Evolutionary conservation across 2,113 vertebrate species (phyloP), one percentile per base, ranked within the genome.

Genomic region (Eurystomus gularis): DNA sequence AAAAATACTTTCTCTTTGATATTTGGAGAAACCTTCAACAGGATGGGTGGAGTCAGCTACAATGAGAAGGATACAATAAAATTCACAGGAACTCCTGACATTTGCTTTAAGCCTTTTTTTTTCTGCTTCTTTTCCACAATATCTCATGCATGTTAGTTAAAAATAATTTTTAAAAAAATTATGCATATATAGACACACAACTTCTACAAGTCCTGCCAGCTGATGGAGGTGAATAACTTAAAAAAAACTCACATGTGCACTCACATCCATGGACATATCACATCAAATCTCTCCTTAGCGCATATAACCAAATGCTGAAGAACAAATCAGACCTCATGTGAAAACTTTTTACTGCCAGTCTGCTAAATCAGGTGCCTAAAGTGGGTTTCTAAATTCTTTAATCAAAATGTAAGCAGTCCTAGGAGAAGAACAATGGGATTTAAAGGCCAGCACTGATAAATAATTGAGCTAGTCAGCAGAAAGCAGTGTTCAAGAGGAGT

Each of bases 131-230:
- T 72, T 68, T 51, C 21, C 16, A 35, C 10, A 23, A 13, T 19
- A 29, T 39, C 10, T 49, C 26, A 39, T 29, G 12, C 7, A 60
- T 17, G 4, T 3, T 23, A 52, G 3, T 17, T 20, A 37, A 49
- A 31, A 18, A 26, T 33, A 33, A 23, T 28, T n/a, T n/a, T n/a
- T n/a, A 20, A 18, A 6, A 48, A 2, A n/a, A 1, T 5, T 40
- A 16, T 3, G 5, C 3, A 21, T 13, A 3, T 51, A 8, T 51
- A 8, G 10, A 7, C 21, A 62, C 1, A 49, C 3, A 5, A 7
- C 57, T 68, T 72, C 24, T 55, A 25, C 9, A 49, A 51, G 6
- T 61, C 44, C 15, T 46, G 11, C 6, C 17, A 25, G 3, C 3
- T 40, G 8, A 7, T 20, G 3, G 16, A 83, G 7, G 31, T 39